Evolutionary conservation across 2,113 vertebrate genomes (phyloP).

Genomic region (Thamnaconus septentrionalis): DNA sequence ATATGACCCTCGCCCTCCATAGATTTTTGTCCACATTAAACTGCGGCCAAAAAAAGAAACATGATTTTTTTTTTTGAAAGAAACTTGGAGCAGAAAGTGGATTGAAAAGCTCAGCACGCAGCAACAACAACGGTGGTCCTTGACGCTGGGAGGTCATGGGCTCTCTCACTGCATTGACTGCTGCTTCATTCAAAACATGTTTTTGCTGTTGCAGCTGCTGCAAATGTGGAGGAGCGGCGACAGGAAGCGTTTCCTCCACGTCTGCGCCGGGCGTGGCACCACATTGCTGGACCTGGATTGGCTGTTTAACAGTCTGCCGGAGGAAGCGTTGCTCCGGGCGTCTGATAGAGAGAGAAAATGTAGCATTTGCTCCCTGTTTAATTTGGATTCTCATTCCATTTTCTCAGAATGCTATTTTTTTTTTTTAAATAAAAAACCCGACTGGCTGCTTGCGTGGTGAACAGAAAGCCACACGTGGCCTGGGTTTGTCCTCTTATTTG

Average conservation of each 20-base stretch:
- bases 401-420: slow-evolving; percentile 8
- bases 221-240: no score
- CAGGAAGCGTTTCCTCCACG: no score
- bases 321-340: slow-evolving; percentile 4
- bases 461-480: slow-evolving; percentile 5
- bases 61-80: no score
- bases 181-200: no score
- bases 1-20: background rate
- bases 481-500: background rate
- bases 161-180: no score
- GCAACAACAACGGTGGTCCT: no score
- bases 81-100: background rate
- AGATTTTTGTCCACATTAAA: background rate
- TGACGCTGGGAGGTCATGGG: no score
- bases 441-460: background rate
- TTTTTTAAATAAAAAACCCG: slow-evolving; percentile 7
- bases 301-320: slow-evolving; percentile 36
- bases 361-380: slow-evolving; percentile 20
- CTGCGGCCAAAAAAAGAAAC: background rate
- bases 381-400: slow-evolving; percentile 22
- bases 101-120: background rate
- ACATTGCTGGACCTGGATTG: slow-evolving; percentile 22
- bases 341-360: slow-evolving; percentile 7
- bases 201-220: no score
- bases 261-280: background rate